Percentiles rank a stretch among this genome's conserved stretches.
These are phyloP conservation scores for Drosophila guanche DNA, from an alignment of 1,140 invertebrate species.

Conservation along the genomic window DNA sequence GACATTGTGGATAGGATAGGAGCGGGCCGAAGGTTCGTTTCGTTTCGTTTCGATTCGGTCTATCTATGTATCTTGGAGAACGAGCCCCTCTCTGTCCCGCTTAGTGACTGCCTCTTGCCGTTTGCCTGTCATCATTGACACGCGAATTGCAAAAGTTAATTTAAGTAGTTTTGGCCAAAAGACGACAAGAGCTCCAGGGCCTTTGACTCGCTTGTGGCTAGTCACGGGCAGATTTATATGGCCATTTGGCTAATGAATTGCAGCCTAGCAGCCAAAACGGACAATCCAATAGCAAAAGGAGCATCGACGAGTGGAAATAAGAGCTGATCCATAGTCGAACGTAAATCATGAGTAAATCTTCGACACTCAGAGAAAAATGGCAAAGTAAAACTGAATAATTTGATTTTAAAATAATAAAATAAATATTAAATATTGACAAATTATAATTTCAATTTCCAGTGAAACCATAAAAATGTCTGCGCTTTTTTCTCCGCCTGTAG, in stretches of 20 bases:
- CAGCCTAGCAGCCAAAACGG: constrained; percentile 14
- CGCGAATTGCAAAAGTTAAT: constrained; percentile 72
- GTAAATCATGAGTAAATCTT: constrained; percentile 45
- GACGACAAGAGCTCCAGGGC: constrained; percentile 33
- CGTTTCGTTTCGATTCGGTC: constrained; percentile 7
- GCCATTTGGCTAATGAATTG: constrained; percentile 63
- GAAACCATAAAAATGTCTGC: no score
- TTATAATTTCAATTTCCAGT: no score
- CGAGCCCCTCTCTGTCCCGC: not conserved
- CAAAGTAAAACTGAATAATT: no score
- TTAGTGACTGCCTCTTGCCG: constrained; percentile 37
- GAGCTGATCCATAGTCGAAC: constrained; percentile 44
- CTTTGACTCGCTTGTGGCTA: constrained; percentile 26
- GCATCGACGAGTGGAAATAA: constrained; percentile 28
- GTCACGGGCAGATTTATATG: constrained; percentile 61
- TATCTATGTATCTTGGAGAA: constrained; percentile 36
- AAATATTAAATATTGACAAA: no score
- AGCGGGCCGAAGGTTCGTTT: constrained; percentile 5
- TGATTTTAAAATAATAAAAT: no score
- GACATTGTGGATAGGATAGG: constrained; percentile 44
- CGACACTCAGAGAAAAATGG: no score
- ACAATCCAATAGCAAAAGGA: no score
- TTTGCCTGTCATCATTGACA: constrained; percentile 66
- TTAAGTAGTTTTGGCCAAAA: constrained; percentile 62
- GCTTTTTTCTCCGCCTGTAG: constrained; percentile 1